A percentile compares a stretch with the other conserved stretches of the same genome.
Evolutionary conservation across 1,140 invertebrate genomes (phyloP).

Genomic region (Pentalonia nigronervosa): DNA sequence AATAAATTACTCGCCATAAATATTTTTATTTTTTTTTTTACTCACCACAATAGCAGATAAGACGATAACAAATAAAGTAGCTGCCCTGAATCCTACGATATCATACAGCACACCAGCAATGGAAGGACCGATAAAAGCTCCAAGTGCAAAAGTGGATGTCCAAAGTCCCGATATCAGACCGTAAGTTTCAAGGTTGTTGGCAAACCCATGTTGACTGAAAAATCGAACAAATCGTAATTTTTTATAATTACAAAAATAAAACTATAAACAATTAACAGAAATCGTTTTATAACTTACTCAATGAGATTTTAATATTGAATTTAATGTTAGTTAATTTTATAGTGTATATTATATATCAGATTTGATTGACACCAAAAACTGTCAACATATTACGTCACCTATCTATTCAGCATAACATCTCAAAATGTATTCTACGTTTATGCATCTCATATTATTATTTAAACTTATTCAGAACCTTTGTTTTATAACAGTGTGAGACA

Average conservation of each 20-base stretch:
- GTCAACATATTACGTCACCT: neutral
- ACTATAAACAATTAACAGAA: neutral
- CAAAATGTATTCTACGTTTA: neutral
- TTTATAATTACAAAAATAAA: neutral
- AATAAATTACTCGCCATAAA: neutral
- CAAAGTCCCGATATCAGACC: constrained; percentile 84
- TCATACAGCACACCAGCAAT: constrained; percentile 80
- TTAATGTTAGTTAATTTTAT: too few relatives aligned
- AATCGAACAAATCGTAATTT: constrained; percentile 48
- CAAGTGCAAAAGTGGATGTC: constrained; percentile 85
- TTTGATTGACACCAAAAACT: neutral
- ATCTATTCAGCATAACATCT: neutral
- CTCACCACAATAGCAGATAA: constrained; percentile 74
- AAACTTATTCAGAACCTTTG: neutral
- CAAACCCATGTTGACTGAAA: constrained; percentile 74
- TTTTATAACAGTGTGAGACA: neutral
- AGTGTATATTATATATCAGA: too few relatives aligned
- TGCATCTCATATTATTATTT: neutral
- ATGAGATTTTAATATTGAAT: neutral
- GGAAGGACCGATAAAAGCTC: constrained; percentile 84
- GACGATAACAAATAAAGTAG: constrained; percentile 76
- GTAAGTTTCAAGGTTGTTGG: constrained; percentile 82
- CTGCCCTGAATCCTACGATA: constrained; percentile 74
- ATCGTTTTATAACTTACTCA: neutral
- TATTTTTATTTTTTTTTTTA: constrained; percentile 56